These are phyloP conservation scores for Leptinotarsa lineolata DNA, from an alignment of 1,140 invertebrate genomes.

Conservation along the genomic window DNA sequence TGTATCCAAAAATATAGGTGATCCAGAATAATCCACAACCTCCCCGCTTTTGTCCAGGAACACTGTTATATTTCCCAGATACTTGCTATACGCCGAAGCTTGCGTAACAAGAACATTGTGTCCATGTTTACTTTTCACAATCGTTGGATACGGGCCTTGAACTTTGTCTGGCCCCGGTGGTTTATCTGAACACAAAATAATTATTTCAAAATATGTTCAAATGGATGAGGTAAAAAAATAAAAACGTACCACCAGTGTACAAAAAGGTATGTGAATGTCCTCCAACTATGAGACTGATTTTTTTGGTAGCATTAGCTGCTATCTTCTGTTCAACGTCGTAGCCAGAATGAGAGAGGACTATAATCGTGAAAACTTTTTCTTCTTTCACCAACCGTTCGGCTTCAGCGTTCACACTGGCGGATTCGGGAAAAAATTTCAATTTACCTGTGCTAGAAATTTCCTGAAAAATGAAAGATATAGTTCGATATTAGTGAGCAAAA, in stretches of 20 bases:
- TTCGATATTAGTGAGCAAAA: too few relatives aligned
- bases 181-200: constrained; percentile 18
- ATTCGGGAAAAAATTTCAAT: constrained; percentile 57
- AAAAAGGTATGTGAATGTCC: constrained; percentile 75
- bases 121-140: constrained; percentile 51
- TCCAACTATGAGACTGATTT: constrained; percentile 79
- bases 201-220: not conserved
- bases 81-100: constrained; percentile 70
- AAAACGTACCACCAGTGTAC: constrained; percentile 39
- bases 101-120: constrained; percentile 70
- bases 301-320: constrained; percentile 63
- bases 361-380: constrained; percentile 46
- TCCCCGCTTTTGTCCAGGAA: constrained; percentile 73
- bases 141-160: constrained; percentile 58
- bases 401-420: constrained; percentile 53
- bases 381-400: constrained; percentile 50
- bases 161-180: constrained; percentile 48
- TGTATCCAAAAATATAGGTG: constrained; percentile 72
- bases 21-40: constrained; percentile 68
- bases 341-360: constrained; percentile 65
- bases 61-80: constrained; percentile 73
- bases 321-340: constrained; percentile 65
- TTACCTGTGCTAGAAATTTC: constrained; percentile 40
- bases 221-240: not conserved
- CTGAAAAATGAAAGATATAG: not conserved